Base-by-base conservation (phyloP, 2,888 invertebrate genomes). In the Branchipolynoe longqiensis region DNA sequence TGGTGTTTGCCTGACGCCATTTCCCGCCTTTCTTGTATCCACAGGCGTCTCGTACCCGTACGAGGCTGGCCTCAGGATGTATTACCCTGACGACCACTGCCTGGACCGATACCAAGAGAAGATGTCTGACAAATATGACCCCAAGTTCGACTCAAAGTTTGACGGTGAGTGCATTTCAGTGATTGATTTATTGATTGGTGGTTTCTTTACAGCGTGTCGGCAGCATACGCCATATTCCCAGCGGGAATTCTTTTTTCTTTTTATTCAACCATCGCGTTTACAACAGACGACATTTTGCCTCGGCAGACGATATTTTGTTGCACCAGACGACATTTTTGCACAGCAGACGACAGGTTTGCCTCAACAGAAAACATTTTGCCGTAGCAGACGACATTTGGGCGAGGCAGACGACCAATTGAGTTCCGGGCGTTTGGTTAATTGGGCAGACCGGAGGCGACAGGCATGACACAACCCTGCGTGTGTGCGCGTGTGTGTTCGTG, bases 21-120 rank as follows among this genome's bases (percentile, higher is more conserved):
- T n/a, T n/a, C n/a, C n/a, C n/a, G n/a, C n/a, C n/a, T n/a, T n/a
- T 62, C 4, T 28, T 62, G 1, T 33, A 12, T 8, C 38, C 28
- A 25, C 83, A 83, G 83, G 83, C 8, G 62, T 83, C 25, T 36
- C 83, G 6, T 83, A 83, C 56, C 83, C 83, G 31, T 83, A 83
- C 56, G 83, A 83, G 48, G 83, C 56, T 2, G 62, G 62, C 22
- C 38, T 83, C 40, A 83, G 83, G 56, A 83, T 83, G 83, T 83
- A 83, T 31, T 83, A 83, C 83, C 62, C 58, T 3, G 83, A 83
- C n/a, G 83, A 83, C 56, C 58, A 33, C 38, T 59, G 59, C 62
- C 83, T 83, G 22, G 83, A 83, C 18, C n/a, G 56, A 18, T 83
- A 54, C 62, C 62, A 83, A 25, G 83, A 83, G 38, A 83, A 83